Percentiles rank a stretch among this genome's conserved stretches.
These are phyloP conservation scores for Oncorhynchus tshawytscha DNA, from an alignment of 2,113 vertebrate species.

Conservation along the genomic window DNA sequence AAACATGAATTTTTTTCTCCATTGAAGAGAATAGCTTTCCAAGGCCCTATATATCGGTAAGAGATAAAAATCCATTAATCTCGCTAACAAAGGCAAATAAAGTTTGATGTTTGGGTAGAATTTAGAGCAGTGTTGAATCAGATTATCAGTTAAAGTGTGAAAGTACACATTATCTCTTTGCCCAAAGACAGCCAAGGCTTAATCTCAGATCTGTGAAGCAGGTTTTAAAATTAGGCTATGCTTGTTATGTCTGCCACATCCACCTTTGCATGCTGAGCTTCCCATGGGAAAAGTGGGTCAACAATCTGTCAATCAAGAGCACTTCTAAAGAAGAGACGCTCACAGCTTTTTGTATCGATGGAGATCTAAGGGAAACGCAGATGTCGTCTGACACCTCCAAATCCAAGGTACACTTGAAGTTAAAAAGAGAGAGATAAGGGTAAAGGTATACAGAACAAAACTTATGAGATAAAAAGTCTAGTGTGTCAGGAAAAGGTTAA, in stretches of 20 bases:
- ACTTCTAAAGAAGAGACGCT: too few species aligned
- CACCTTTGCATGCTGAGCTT: not conserved
- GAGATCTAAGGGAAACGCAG: too few species aligned
- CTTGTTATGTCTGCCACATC: not conserved
- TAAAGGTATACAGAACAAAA: too few species aligned
- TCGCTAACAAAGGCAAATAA: not conserved
- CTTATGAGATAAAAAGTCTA: too few species aligned
- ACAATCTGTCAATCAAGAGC: too few species aligned
- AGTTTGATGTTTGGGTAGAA: not conserved
- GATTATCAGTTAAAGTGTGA: constrained; percentile 7
- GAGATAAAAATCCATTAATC: constrained; percentile 21
- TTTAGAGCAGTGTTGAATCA: not conserved
- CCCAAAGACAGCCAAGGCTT: not conserved
- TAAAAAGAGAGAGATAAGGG: too few species aligned
- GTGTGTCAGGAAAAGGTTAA: too few species aligned
- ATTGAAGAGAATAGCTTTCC: not conserved
- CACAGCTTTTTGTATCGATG: too few species aligned
- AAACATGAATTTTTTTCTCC: not conserved
- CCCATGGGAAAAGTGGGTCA: not conserved
- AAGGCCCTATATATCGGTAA: constrained; percentile 5
- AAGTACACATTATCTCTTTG: constrained; percentile 3
- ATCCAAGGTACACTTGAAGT: too few species aligned
- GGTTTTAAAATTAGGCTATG: not conserved
- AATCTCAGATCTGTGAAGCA: not conserved
- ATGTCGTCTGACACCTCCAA: too few species aligned